phyloP scores from a whole-genome alignment of 2,113 vertebrate species.

The Vidua macroura region DNA sequence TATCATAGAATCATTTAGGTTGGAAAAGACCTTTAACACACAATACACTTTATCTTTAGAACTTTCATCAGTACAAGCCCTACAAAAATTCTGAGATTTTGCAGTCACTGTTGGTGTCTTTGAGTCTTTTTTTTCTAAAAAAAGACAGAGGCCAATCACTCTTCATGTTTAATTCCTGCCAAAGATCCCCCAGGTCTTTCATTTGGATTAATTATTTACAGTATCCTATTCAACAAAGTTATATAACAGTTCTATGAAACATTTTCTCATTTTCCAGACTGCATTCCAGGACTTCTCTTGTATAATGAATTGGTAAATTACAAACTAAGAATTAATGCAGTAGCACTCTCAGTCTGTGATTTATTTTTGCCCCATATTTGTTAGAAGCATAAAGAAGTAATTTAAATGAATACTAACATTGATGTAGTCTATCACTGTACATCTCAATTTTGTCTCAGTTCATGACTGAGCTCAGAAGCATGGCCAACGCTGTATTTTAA shows the following conservation, averaged over 20 bases:
- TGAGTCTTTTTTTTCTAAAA: fast-evolving
- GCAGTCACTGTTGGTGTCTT: background rate
- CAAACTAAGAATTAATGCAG: background rate
- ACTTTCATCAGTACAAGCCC: background rate
- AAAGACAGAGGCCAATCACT: background rate
- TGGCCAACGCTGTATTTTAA: background rate
- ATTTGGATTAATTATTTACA: background rate
- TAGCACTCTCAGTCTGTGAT: background rate
- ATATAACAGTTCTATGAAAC: background rate
- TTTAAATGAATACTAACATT: background rate
- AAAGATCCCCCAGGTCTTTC: background rate
- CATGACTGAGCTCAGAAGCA: background rate
- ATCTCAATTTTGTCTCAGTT: background rate
- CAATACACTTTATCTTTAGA: background rate
- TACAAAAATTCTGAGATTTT: background rate
- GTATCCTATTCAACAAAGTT: background rate
- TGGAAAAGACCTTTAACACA: background rate
- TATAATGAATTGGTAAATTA: background rate
- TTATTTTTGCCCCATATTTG: background rate
- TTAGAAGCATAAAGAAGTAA: background rate
- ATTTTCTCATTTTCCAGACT: background rate
- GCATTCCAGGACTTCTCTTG: background rate
- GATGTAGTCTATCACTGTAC: background rate
- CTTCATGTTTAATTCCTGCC: background rate
- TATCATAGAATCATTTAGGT: background rate